A percentile compares a stretch with the other conserved stretches of the same genome.
These are phyloP conservation scores for Phytoseiulus persimilis DNA, from an alignment of 2,888 invertebrate species.

Conservation along the genomic window DNA sequence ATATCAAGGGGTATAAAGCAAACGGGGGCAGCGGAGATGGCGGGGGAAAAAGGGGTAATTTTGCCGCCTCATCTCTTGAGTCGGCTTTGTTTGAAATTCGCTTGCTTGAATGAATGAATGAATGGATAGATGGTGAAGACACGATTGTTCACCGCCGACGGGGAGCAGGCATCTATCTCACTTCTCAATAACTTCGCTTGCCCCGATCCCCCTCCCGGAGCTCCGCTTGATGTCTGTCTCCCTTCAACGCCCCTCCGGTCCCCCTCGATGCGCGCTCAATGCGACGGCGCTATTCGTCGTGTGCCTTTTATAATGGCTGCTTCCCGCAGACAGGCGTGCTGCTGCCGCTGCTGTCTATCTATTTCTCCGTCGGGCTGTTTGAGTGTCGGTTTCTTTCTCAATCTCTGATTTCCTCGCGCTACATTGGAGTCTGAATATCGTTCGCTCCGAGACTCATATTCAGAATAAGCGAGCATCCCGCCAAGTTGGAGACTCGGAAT, in stretches of 20 bases:
- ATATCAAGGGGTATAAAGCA: background rate
- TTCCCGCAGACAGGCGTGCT: background rate
- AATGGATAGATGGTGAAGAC: background rate
- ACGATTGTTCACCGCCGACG: background rate
- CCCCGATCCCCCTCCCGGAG: background rate
- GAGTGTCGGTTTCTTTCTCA: conserved; percentile 13
- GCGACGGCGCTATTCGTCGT: conserved; percentile 8
- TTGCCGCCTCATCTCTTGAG: background rate
- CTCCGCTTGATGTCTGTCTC: background rate
- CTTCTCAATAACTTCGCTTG: background rate
- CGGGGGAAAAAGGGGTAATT: background rate
- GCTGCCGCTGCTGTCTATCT: background rate
- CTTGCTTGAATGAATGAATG: background rate
- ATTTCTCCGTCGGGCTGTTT: conserved; percentile 14
- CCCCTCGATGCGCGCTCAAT: background rate
- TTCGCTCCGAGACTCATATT: background rate
- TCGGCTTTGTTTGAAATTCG: background rate
- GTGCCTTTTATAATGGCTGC: conserved; percentile 12
- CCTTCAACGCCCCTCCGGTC: background rate
- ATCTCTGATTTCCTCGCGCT: conserved; percentile 13
- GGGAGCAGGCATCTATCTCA: background rate
- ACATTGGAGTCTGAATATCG: conserved; percentile 5
- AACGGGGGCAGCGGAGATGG: too few relatives aligned
- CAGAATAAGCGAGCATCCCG: background rate
- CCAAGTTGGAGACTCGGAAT: background rate